Evolutionary conservation across 2,113 vertebrate species (phyloP), one percentile per base, ranked within the genome.

Genomic region (Calyptommatus sinebrachiatus): DNA sequence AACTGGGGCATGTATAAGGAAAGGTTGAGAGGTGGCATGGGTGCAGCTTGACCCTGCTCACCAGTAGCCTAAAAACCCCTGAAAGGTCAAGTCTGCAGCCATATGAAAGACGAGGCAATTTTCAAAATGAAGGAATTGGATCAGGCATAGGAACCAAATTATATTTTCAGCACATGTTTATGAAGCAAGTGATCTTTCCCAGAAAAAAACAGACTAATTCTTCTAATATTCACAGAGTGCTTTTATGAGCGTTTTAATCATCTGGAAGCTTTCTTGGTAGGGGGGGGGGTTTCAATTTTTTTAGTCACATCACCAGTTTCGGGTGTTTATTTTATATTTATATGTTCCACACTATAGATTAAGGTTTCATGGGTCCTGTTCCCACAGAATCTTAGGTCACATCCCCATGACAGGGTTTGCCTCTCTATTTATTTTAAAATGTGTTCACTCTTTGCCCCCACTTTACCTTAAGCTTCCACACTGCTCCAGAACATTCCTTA

Each of bases 1-100:
- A 87, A 94, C 92, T 92, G 92, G 93, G 91, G 87, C 91, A 93
- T 93, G 91, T 88, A 84, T 84, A 88, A 92, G 90, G 80, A 81
- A 84, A 93, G 90, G 90, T 50, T 89, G 87, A 92, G 89, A 9
- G 0, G 88, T 93, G 89, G 90, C 89, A 88, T 89, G 89, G 91
- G 92, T 92, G 88, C 86, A 88, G 86, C 84, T 86, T 94, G 94
- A 94, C 94, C 94, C 91, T 90, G 88, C 45, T 86, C 89, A 85
- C 92, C 89, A 82, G 84, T 87, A 88, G 87, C 87, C 91, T 86
- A 84, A 89, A 93, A 88, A 79, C 11, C 29, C 45, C 89, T 88
- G 81, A 86, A 84, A 82, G 92, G 93, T 94, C 93, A 95, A 92
- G 88, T 90, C 83, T 72, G 85, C 93, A 91, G 91, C 91, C 90